Percentiles rank a stretch among this genome's conserved stretches.
phyloP scores from a whole-genome alignment of 2,113 vertebrate species.

The Scopus umbretta region DNA sequence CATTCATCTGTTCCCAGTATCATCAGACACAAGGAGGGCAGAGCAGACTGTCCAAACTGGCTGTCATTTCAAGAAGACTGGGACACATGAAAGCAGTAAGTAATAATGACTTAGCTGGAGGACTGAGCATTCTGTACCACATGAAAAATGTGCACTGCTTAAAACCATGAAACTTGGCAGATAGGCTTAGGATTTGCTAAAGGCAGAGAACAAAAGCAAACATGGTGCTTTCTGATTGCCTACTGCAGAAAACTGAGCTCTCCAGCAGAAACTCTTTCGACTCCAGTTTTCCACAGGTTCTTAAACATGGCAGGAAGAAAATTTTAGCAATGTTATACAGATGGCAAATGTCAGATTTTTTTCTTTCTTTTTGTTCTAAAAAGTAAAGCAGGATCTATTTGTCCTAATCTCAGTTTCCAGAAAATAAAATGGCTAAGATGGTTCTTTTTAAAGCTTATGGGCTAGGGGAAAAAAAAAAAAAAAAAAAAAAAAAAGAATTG shows the following conservation, averaged over 20 bases:
- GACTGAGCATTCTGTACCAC: not conserved
- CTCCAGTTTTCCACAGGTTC: not conserved
- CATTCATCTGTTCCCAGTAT: constrained; percentile 24
- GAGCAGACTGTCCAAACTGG: not conserved
- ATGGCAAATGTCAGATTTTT: not conserved
- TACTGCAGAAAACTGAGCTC: not conserved
- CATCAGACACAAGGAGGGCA: not conserved
- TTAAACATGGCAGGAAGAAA: not conserved
- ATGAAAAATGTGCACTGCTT: not conserved
- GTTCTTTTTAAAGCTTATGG: not conserved
- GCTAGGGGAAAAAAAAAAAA: not conserved
- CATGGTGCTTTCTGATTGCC: not conserved
- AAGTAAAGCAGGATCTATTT: not conserved
- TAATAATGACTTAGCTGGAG: not conserved
- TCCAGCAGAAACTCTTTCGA: not conserved
- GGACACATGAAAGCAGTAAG: constrained; percentile 30
- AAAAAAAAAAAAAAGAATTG: not conserved
- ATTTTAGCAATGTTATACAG: not conserved
- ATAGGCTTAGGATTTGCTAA: not conserved
- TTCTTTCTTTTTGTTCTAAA: not conserved
- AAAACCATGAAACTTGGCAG: not conserved
- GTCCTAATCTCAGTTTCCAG: not conserved
- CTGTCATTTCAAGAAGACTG: constrained; percentile 27
- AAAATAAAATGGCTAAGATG: not conserved
- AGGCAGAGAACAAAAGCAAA: constrained; percentile 14